Percentiles rank a stretch among this genome's conserved stretches.
Evolutionary conservation across 2,888 invertebrate species (phyloP).

Genomic region (Acleris cristana): DNA sequence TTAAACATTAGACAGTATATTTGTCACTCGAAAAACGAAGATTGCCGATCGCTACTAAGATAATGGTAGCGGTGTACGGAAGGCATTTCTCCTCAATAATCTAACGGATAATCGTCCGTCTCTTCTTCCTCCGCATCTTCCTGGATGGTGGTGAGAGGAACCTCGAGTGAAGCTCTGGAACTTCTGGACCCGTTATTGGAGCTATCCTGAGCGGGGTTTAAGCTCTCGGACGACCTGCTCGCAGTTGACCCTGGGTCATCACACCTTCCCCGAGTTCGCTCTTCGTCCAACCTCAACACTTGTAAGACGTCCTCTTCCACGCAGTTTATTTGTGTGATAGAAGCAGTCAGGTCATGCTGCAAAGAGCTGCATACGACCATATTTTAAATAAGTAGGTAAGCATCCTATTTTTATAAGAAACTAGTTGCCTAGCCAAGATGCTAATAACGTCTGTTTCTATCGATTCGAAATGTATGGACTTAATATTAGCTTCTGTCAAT

Average conservation of each 20-base stretch:
- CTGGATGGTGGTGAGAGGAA: constrained; percentile 54
- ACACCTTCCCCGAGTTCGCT: constrained; percentile 55
- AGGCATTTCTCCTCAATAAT: constrained; percentile 39
- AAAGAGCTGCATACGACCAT: constrained; percentile 47
- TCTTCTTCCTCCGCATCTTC: constrained; percentile 56
- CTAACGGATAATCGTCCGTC: constrained; percentile 63
- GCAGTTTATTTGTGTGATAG: constrained; percentile 60
- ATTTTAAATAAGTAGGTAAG: neutral
- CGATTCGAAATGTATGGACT: too few species aligned
- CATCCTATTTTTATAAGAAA: too few species aligned
- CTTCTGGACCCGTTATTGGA: neutral
- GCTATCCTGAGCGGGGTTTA: neutral
- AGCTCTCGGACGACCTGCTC: neutral
- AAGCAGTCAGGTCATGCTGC: constrained; percentile 55
- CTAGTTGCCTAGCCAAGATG: too few species aligned
- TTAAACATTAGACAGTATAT: too few species aligned
- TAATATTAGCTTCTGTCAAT: too few species aligned
- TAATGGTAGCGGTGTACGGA: too few species aligned
- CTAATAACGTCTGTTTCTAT: too few species aligned
- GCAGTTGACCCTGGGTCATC: constrained; percentile 13
- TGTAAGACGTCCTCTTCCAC: constrained; percentile 58
- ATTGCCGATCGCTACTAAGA: too few species aligned
- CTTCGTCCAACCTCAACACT: constrained; percentile 62
- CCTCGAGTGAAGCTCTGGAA: constrained; percentile 28
- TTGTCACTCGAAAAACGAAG: too few species aligned